Conservation (phyloP, 1,140 invertebrate species). For the Papilio machaon region DNA sequence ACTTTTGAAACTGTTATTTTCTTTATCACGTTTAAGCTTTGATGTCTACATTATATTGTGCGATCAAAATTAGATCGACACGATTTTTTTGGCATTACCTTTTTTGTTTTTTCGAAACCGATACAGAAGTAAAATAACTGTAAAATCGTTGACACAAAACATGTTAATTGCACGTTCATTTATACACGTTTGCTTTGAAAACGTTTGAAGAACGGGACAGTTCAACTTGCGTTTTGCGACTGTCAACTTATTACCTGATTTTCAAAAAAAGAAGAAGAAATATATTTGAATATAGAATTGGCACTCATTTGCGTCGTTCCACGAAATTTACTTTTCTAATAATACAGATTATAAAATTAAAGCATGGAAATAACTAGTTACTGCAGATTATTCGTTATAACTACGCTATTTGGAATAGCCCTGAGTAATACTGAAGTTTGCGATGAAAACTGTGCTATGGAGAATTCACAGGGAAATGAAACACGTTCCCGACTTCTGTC, state of each 20-base stretch:
- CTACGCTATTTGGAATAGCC: conserved; percentile 41
- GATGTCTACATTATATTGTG: neutral
- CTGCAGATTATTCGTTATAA: conserved; percentile 24
- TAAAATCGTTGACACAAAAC: conserved; percentile 65
- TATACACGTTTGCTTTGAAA: conserved; percentile 58
- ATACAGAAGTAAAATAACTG: conserved; percentile 66
- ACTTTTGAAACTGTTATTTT: neutral
- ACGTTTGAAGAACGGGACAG: conserved; percentile 55
- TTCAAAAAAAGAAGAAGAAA: conserved; percentile 40
- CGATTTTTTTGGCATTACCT: conserved; percentile 48
- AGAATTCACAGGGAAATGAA: conserved; percentile 51
- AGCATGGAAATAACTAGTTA: conserved; percentile 14
- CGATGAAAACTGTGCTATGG: conserved; percentile 44
- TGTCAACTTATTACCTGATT: conserved; percentile 52
- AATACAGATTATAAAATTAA: conserved; percentile 26
- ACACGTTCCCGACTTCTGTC: conserved; percentile 77
- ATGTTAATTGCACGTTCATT: conserved; percentile 75
- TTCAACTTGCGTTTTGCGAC: conserved; percentile 56
- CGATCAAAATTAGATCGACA: conserved; percentile 41
- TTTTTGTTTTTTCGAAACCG: conserved; percentile 62
- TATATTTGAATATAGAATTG: conserved; percentile 35
- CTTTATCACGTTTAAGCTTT: neutral
- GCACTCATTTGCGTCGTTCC: conserved; percentile 23
- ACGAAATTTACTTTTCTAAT: neutral
- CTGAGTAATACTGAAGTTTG: conserved; percentile 49